Percentiles rank a stretch among this genome's conserved stretches.
Conservation (phyloP, 2,113 vertebrate species). For the Hylia prasina region DNA sequence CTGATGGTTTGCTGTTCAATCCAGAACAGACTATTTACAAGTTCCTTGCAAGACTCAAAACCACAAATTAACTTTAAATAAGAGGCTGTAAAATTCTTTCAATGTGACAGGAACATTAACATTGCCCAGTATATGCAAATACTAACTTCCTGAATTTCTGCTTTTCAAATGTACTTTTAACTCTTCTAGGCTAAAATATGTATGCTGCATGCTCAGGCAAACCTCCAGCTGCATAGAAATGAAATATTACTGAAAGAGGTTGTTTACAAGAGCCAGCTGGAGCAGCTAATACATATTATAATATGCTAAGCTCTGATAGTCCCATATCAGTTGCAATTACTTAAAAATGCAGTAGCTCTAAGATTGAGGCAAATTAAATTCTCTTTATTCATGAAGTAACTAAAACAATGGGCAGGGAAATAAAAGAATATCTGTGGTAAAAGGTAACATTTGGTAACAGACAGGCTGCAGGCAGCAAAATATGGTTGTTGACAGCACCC, state of each 20-base stretch:
- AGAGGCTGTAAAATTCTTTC: not conserved
- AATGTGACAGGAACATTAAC: not conserved
- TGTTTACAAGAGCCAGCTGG: constrained; percentile 34
- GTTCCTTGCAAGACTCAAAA: not conserved
- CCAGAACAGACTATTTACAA: not conserved
- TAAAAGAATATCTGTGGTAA: not conserved
- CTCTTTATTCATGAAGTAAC: constrained; percentile 14
- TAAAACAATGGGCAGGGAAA: constrained; percentile 35
- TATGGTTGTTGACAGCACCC: not conserved
- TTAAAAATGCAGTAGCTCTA: constrained; percentile 24
- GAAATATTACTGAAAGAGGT: constrained; percentile 33
- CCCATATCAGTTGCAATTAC: constrained; percentile 30
- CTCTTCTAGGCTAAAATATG: constrained; percentile 9
- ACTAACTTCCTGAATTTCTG: not conserved
- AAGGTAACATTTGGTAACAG: not conserved
- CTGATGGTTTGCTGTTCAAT: not conserved
- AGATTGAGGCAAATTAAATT: constrained; percentile 25
- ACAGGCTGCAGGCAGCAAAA: not conserved
- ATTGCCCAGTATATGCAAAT: not conserved
- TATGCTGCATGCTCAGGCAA: constrained; percentile 5
- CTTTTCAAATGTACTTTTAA: constrained; percentile 1
- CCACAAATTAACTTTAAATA: not conserved
- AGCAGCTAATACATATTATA: constrained; percentile 42
- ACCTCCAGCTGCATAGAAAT: constrained; percentile 44
- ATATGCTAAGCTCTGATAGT: constrained; percentile 13